These are phyloP conservation scores for Lophotriccus pileatus DNA, from an alignment of 2,797 vertebrate genomes.

Conservation along the genomic window DNA sequence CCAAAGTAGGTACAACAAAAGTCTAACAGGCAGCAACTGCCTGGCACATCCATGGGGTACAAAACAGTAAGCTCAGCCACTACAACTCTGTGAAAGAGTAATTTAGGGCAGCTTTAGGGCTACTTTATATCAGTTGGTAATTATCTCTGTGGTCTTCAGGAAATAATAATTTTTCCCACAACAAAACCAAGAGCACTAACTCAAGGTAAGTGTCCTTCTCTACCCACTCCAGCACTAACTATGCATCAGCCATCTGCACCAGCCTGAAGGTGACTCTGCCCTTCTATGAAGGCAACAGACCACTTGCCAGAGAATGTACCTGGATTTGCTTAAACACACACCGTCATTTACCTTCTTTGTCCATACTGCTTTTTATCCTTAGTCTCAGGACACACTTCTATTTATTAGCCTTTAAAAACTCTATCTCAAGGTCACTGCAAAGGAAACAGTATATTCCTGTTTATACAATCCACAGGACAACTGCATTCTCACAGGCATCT, in stretches of 20 bases:
- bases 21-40: neutral
- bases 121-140: neutral
- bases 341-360: neutral
- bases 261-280: neutral
- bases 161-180: neutral
- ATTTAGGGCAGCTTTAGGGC: neutral
- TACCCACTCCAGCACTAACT: neutral
- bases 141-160: neutral
- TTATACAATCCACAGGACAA: neutral
- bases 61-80: neutral
- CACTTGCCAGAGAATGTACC: neutral
- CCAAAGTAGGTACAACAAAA: neutral
- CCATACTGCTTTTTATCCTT: neutral
- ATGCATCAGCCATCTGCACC: neutral
- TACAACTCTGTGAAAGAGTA: neutral
- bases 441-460: neutral
- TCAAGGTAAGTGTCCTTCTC: neutral
- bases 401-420: neutral
- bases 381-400: neutral
- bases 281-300: neutral
- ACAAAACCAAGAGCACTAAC: neutral
- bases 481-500: neutral
- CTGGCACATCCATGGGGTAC: neutral
- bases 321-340: neutral
- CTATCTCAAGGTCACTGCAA: neutral